Base-by-base conservation (phyloP, 2,888 invertebrate species). In the Heliconius erato region DNA sequence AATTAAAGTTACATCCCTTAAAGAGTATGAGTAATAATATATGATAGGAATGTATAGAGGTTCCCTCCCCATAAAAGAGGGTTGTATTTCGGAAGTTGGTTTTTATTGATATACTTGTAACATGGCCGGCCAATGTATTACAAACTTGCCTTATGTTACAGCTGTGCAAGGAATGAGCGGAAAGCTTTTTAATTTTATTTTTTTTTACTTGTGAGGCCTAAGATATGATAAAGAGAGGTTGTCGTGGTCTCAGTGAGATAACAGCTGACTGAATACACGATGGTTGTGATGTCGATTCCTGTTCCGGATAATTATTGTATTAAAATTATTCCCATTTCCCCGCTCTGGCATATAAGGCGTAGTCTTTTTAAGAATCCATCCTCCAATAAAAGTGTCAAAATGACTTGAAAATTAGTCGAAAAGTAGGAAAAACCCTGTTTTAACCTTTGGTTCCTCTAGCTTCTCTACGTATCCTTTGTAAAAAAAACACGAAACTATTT, bases 51-150 rank as follows among this genome's bases (percentile, higher is more conserved):
- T 74, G 77, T 54, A 81, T 35, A 79, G 2, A 76, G 79, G 80
- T 83, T 84, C 77, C 77, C 83, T 84, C 79, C 77, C 83, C 83
- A 83, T 79, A 81, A 74, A 89, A 88, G 88, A 87, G 87, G 88
- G 87, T 84, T 87, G 85, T 85, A 84, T 86, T 87, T 88, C 88
- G 90, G 89, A 90, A 89, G 87, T 84, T 82, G 74, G 87, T 87
- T 89, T 88, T 89, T 90, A 86, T 87, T 87, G 86, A 84, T 88
- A 85, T 83, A 85, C 86, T 84, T 89, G 89, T 90, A 90, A 88
- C 88, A 88, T 89, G 35, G 65, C 78, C 28, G 91, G 88, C 89
- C 88, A 84, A 87, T 86, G 87, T 68, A 84, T 89, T 87, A 88
- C 88, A 85, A 85, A 83, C 72, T 82, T 71, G 80, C 80, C 84